phyloP scores from a whole-genome alignment of 2,113 vertebrate genomes.

The Xyliphius kryptos region DNA sequence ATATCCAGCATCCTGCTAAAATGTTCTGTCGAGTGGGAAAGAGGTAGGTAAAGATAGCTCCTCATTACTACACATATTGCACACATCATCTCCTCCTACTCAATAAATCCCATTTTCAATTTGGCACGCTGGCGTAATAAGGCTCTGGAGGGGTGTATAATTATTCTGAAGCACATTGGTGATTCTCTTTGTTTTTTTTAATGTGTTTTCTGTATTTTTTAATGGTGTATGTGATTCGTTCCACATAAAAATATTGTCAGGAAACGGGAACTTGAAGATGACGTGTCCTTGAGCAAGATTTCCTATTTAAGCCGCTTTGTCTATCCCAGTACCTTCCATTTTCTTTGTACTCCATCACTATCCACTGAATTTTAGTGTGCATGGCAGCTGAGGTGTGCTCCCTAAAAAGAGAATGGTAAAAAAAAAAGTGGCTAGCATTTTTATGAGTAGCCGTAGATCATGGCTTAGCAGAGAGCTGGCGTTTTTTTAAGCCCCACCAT shows the following conservation, averaged over 20 bases:
- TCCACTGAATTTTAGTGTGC: constrained; percentile 16
- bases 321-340: constrained; percentile 11
- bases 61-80: constrained; percentile 28
- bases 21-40: constrained; percentile 17
- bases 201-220: background rate
- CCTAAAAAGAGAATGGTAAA: constrained; percentile 5
- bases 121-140: constrained; percentile 14
- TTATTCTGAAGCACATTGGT: background rate
- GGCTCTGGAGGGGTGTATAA: constrained; percentile 8
- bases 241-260: background rate
- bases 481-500: constrained; percentile 6
- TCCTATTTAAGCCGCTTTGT: constrained; percentile 22
- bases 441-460: constrained; percentile 24
- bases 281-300: constrained; percentile 20
- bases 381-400: constrained; percentile 9
- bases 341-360: constrained; percentile 13
- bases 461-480: background rate
- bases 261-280: constrained; percentile 12
- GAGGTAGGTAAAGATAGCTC: constrained; percentile 26
- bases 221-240: background rate
- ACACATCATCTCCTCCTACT: constrained; percentile 31
- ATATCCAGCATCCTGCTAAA: constrained; percentile 17
- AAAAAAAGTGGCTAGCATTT: constrained; percentile 24
- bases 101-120: constrained; percentile 12
- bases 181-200: constrained; percentile 16